These are phyloP conservation scores for Brachypteracias leptosomus DNA, from an alignment of 2,113 vertebrate genomes.

Conservation along the genomic window DNA sequence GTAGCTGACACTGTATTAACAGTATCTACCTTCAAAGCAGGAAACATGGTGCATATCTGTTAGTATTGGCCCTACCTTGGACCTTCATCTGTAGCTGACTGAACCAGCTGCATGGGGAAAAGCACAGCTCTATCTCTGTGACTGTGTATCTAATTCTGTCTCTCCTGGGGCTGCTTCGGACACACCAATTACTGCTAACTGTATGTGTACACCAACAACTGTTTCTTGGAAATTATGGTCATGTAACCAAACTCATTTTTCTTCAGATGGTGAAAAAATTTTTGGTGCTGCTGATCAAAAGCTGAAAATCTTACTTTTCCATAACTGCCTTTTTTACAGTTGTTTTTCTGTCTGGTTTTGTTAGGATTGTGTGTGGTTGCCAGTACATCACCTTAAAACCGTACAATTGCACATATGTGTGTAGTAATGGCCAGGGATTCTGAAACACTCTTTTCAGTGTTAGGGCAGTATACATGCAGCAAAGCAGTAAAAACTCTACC, in stretches of 20 bases:
- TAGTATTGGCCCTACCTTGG: not conserved
- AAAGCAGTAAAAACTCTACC: not conserved
- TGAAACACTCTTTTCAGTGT: not conserved
- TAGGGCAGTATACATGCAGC: not conserved
- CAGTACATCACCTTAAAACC: not conserved
- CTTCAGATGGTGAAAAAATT: not conserved
- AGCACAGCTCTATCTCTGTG: not conserved
- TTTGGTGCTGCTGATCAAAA: not conserved
- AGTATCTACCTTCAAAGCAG: not conserved
- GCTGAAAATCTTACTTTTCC: not conserved
- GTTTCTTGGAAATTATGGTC: not conserved
- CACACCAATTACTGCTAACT: not conserved
- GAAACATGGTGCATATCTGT: rapidly evolving
- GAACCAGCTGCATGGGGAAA: not conserved
- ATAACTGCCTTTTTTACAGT: not conserved
- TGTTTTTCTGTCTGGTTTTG: not conserved
- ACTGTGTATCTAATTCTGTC: not conserved
- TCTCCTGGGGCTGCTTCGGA: not conserved
- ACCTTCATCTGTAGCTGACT: not conserved
- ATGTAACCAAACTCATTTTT: not conserved
- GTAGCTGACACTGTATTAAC: not conserved
- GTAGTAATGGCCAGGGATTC: not conserved
- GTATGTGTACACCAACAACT: not conserved
- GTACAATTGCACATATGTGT: not conserved
- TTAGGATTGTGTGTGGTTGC: not conserved